Percentiles rank a stretch among this genome's conserved stretches.
These are phyloP conservation scores for Urocynchramus pylzowi DNA, from an alignment of 2,113 vertebrate genomes.

Conservation along the genomic window DNA sequence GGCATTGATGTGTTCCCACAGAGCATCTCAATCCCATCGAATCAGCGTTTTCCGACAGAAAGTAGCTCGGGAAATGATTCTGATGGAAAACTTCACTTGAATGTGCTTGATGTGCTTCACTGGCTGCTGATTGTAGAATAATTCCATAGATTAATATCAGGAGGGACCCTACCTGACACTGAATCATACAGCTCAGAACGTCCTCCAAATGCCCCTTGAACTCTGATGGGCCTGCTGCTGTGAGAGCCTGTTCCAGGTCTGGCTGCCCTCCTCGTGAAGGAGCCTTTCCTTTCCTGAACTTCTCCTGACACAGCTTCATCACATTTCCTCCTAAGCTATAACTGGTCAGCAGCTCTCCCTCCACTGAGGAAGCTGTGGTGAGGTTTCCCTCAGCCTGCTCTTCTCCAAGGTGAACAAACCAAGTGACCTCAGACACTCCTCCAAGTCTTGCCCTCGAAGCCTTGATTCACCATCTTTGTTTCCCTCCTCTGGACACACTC, in stretches of 20 bases:
- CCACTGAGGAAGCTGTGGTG: background rate
- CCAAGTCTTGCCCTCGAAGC: background rate
- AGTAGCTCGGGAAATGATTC: background rate
- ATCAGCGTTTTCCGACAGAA: slow-evolving; percentile 9
- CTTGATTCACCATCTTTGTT: background rate
- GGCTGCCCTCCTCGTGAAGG: background rate
- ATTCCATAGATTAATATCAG: background rate
- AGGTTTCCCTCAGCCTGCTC: background rate
- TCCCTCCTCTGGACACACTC: background rate
- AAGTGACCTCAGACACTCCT: background rate
- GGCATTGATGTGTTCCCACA: background rate
- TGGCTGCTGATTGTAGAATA: background rate
- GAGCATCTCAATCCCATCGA: background rate
- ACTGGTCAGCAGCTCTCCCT: background rate
- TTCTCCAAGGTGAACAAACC: background rate
- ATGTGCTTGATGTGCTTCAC: background rate
- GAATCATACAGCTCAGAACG: rapidly evolving
- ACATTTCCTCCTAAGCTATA: background rate
- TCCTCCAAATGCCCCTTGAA: background rate
- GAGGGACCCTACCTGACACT: background rate
- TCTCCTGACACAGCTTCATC: background rate
- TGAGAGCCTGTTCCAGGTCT: background rate
- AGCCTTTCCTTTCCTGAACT: background rate
- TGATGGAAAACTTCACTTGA: slow-evolving; percentile 26
- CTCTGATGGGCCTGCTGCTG: background rate